These are phyloP conservation scores for Beroe ovata DNA, from an alignment of 37 sponge, comb jelly and placozoan genomes.

Conservation along the genomic window DNA sequence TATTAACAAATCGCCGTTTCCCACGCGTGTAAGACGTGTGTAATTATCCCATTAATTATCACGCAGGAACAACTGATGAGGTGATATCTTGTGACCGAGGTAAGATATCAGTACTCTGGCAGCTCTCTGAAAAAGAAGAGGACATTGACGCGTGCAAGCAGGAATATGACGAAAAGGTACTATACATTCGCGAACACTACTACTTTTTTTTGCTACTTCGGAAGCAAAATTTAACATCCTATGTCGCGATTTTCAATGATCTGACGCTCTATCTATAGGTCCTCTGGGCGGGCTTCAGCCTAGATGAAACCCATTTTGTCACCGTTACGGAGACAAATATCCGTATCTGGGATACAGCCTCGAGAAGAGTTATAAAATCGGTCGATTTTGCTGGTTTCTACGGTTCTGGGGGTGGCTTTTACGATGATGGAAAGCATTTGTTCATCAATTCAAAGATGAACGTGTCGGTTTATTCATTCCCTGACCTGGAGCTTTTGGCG, in stretches of 20 bases:
- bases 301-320: background rate
- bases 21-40: too few species aligned
- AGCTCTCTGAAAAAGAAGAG: background rate
- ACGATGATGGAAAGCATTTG: background rate
- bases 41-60: too few species aligned
- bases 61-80: background rate
- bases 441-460: background rate
- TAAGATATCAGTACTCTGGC: background rate
- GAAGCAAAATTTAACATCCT: too few species aligned
- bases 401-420: background rate
- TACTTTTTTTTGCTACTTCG: too few species aligned
- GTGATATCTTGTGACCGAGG: slow-evolving; percentile 1
- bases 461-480: background rate
- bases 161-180: slow-evolving; percentile 5
- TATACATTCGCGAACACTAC: too few species aligned
- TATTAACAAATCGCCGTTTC: too few species aligned
- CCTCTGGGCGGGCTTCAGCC: slow-evolving; percentile 46
- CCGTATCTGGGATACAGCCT: background rate
- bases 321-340: background rate
- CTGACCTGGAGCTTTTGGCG: background rate
- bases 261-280: too few species aligned
- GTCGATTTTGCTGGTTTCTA: background rate
- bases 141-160: slow-evolving; percentile 43
- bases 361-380: background rate
- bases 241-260: too few species aligned